These are phyloP conservation scores for Dipodomys spectabilis DNA, from an alignment of 2,113 vertebrate genomes.

Conservation along the genomic window DNA sequence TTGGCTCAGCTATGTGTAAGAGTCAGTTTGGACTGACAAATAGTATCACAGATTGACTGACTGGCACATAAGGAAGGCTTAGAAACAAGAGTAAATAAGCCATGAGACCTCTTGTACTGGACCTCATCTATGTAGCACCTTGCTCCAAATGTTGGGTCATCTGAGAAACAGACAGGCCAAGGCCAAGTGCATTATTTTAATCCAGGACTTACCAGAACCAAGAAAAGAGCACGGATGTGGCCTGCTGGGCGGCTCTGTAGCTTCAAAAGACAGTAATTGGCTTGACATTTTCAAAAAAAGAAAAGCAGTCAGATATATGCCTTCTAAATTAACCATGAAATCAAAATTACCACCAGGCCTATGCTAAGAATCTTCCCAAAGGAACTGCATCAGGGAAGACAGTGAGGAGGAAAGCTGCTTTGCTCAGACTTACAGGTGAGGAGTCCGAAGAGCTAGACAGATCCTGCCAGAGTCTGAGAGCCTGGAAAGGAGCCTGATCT, in stretches of 20 bases:
- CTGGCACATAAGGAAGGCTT: not conserved
- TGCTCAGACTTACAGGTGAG: too few species aligned
- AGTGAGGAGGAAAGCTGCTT: too few species aligned
- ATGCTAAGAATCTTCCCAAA: not conserved
- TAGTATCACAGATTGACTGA: not conserved
- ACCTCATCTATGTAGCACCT: not conserved
- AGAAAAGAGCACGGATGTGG: not conserved
- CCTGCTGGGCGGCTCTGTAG: not conserved
- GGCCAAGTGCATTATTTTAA: not conserved
- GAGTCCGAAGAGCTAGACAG: not conserved
- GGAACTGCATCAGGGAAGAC: not conserved
- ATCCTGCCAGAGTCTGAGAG: not conserved
- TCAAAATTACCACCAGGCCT: not conserved
- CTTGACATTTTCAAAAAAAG: not conserved
- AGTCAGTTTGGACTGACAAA: not conserved
- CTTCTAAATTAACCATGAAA: too few species aligned
- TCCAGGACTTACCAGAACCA: not conserved
- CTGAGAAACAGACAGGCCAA: not conserved
- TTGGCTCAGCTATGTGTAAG: not conserved
- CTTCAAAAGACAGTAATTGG: conserved; percentile 31
- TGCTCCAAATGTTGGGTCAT: too few species aligned
- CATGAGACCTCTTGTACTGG: too few species aligned
- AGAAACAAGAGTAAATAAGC: not conserved
- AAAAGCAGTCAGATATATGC: not conserved
- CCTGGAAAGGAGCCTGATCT: not conserved